Percentiles rank a stretch among this genome's conserved stretches.
Conservation (phyloP, 1,140 invertebrate species). For the Ruditapes philippinarum region DNA sequence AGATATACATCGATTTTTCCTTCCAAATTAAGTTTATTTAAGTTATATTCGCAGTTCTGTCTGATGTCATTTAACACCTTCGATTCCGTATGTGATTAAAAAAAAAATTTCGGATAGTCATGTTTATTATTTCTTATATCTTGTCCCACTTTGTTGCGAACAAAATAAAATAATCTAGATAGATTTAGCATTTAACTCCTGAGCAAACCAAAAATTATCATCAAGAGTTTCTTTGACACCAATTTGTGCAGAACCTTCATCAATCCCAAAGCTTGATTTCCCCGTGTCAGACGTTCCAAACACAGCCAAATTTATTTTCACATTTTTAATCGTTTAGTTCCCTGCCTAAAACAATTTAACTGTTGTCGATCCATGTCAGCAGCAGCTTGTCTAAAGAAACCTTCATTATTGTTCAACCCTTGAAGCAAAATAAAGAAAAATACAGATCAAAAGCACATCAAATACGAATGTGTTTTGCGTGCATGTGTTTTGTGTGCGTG, state of each 20-base stretch:
- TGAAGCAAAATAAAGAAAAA: no score
- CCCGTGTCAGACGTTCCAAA: not conserved
- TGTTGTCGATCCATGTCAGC: no score
- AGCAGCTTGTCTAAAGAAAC: no score
- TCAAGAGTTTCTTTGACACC: not conserved
- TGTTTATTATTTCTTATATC: constrained; percentile 11
- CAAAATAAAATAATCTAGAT: not conserved
- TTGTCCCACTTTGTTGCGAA: not conserved
- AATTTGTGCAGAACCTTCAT: not conserved
- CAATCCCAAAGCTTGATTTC: not conserved
- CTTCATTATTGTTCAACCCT: no score
- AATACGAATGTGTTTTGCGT: no score
- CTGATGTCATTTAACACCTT: not conserved
- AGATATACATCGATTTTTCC: not conserved
- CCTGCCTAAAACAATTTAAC: no score
- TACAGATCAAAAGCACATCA: no score
- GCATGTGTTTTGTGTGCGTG: no score
- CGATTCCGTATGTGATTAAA: not conserved
- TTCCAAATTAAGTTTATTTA: not conserved
- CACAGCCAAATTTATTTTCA: not conserved
- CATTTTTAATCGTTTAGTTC: no score
- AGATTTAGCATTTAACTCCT: not conserved
- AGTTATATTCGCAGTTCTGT: not conserved
- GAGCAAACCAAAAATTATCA: not conserved
- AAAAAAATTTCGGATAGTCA: not conserved